These are phyloP conservation scores for Propithecus coquereli DNA, from an alignment of 2,113 vertebrate species.

Conservation along the genomic window DNA sequence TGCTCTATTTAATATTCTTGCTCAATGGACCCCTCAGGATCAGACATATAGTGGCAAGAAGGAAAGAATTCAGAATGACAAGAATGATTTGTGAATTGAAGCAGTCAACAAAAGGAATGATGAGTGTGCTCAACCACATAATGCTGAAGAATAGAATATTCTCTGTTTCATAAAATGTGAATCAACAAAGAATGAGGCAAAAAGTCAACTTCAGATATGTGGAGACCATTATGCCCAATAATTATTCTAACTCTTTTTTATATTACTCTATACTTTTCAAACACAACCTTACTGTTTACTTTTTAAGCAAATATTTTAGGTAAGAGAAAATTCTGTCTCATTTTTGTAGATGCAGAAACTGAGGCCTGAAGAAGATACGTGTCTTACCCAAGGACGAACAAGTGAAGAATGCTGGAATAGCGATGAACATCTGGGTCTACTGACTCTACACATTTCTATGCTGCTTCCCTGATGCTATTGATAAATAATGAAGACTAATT, in stretches of 20 bases:
- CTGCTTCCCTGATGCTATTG: background rate
- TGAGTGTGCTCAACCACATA: background rate
- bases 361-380: background rate
- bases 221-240: background rate
- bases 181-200: background rate
- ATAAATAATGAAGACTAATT: slow-evolving; percentile 30
- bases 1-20: slow-evolving; percentile 44
- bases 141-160: background rate
- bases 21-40: slow-evolving; percentile 30
- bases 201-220: background rate
- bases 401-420: background rate
- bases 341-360: background rate
- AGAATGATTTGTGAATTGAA: slow-evolving; percentile 49
- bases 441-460: background rate
- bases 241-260: background rate
- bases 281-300: background rate
- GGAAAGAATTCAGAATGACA: slow-evolving; percentile 18
- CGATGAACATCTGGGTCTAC: background rate
- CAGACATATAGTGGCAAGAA: background rate
- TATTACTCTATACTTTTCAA: background rate
- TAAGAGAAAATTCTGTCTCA: background rate
- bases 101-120: slow-evolving; percentile 6
- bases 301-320: background rate
- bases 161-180: background rate
- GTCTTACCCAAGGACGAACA: background rate